Evolutionary conservation across 2,797 vertebrate genomes (phyloP).

Genomic region (Hyperoplus immaculatus): DNA sequence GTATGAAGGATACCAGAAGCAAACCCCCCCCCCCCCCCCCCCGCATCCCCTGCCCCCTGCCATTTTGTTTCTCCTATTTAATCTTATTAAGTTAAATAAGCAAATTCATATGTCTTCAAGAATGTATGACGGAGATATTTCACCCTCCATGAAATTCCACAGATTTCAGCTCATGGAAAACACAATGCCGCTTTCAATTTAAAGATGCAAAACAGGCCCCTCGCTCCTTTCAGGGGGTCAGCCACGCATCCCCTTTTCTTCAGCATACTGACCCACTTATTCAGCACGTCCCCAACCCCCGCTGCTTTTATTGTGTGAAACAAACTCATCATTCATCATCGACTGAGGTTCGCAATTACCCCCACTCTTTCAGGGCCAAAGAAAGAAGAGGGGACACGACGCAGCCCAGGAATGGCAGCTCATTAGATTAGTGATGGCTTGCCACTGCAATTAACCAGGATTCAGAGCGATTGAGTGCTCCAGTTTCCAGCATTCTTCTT

Average conservation of each 20-base stretch:
- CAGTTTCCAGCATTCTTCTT: constrained; percentile 82
- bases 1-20: too few species aligned
- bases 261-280: constrained; percentile 87
- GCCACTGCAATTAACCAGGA: constrained; percentile 85
- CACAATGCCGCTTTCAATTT: constrained; percentile 73
- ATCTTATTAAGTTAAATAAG: constrained; percentile 11
- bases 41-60: too few species aligned
- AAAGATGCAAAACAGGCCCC: constrained; percentile 75
- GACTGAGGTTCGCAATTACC: constrained; percentile 86
- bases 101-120: constrained; percentile 12
- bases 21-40: too few species aligned
- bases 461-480: constrained; percentile 76
- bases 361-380: constrained; percentile 67
- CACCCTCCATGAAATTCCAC: constrained; percentile 65
- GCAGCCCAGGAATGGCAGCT: constrained; percentile 74
- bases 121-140: constrained; percentile 33
- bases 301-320: constrained; percentile 88
- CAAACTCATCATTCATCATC: constrained; percentile 91
- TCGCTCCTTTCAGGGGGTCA: constrained; percentile 66
- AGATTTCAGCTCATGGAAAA: constrained; percentile 69
- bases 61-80: too few species aligned
- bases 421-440: constrained; percentile 87
- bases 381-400: constrained; percentile 65
- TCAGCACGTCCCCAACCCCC: constrained; percentile 81
- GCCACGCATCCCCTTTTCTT: constrained; percentile 73